These are phyloP conservation scores for Capromys pilorides DNA, from an alignment of 2,797 vertebrate genomes.

Conservation along the genomic window DNA sequence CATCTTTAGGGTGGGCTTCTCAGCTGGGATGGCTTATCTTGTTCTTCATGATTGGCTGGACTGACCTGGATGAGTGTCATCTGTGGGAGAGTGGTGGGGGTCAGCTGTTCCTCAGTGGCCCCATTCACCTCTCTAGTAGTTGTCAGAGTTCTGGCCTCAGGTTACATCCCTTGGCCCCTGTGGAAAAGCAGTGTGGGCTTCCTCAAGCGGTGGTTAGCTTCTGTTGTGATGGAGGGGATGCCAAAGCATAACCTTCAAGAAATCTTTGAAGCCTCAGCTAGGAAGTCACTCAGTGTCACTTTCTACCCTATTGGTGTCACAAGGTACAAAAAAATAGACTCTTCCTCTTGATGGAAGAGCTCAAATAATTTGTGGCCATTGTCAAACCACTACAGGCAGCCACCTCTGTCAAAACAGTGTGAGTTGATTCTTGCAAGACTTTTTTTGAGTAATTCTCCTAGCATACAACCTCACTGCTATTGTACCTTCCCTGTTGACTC, in stretches of 20 bases:
- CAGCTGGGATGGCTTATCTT: neutral
- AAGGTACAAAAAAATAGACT: neutral
- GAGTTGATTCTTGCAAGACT: neutral
- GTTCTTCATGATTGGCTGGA: neutral
- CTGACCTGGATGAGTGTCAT: neutral
- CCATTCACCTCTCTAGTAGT: neutral
- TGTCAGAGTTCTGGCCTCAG: neutral
- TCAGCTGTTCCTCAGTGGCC: neutral
- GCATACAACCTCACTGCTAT: neutral
- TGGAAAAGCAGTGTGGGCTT: neutral
- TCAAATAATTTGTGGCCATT: conserved; percentile 2
- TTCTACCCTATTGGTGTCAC: neutral
- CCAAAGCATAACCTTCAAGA: neutral
- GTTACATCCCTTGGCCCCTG: neutral
- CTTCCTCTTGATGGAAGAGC: neutral
- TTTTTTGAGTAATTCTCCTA: neutral
- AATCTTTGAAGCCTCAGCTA: conserved; percentile 2
- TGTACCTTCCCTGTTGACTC: neutral
- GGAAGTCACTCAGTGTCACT: neutral
- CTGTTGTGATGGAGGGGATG: neutral
- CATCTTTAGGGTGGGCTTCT: neutral
- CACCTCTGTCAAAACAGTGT: conserved; percentile 18
- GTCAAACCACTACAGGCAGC: neutral
- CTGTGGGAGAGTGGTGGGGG: neutral
- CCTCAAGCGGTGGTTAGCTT: neutral